Evolutionary conservation across 2,888 invertebrate genomes (phyloP).

Genomic region (Serripes groenlandicus): DNA sequence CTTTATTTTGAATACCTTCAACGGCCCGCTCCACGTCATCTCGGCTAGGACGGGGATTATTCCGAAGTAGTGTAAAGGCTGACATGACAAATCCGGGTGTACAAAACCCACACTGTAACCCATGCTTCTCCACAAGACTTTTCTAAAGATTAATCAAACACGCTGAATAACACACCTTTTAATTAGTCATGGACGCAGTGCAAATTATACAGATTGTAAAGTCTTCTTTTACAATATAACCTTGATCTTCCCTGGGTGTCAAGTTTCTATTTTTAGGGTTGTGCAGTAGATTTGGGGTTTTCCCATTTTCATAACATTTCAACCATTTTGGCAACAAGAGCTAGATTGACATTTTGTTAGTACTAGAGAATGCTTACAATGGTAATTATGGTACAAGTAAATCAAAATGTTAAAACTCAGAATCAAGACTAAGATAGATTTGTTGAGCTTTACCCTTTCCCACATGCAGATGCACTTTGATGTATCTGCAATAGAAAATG

Average conservation of each 20-base stretch:
- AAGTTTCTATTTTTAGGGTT: not conserved
- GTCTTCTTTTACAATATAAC: not conserved
- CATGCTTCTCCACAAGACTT: conserved; percentile 54
- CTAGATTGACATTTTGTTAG: too few species aligned
- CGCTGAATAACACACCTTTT: not conserved
- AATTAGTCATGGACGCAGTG: not conserved
- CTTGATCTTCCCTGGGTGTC: too few species aligned
- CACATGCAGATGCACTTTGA: too few species aligned
- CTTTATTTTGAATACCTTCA: conserved; percentile 50
- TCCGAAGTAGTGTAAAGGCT: conserved; percentile 68
- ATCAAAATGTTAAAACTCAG: too few species aligned
- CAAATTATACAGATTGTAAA: not conserved
- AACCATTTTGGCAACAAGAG: too few species aligned
- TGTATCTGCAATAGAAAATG: too few species aligned
- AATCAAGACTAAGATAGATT: too few species aligned
- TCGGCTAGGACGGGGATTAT: conserved; percentile 61
- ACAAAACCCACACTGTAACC: conserved; percentile 72
- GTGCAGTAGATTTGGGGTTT: not conserved
- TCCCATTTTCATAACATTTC: too few species aligned
- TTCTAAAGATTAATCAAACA: not conserved
- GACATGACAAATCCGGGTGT: conserved; percentile 73
- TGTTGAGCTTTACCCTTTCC: too few species aligned
- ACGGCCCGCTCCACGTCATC: conserved; percentile 65
- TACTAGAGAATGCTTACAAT: too few species aligned
- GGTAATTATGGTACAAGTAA: too few species aligned